Percentiles rank a stretch among this genome's conserved stretches.
These are phyloP conservation scores for Pelobates fuscus DNA, from an alignment of 2,113 vertebrate genomes.

Conservation along the genomic window DNA sequence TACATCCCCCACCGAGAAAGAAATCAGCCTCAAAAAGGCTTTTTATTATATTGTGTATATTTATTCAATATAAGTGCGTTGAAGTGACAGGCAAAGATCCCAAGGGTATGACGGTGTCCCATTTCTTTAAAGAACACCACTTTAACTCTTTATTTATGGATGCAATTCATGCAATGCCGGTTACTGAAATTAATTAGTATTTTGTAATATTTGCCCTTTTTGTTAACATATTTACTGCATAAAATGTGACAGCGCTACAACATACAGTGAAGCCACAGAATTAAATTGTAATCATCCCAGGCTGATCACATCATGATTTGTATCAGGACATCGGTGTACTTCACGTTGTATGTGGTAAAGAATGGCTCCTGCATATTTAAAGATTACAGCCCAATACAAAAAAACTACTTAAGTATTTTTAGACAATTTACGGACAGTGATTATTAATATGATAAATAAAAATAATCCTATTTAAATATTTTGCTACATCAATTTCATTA, in stretches of 20 bases:
- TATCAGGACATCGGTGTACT: no score
- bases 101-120: conserved; percentile 32
- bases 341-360: no score
- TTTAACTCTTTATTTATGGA: conserved; percentile 14
- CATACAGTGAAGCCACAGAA: background rate
- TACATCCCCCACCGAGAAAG: conserved; percentile 46
- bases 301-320: no score
- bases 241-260: background rate
- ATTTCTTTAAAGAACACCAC: conserved; percentile 20
- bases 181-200: background rate
- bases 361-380: no score
- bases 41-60: conserved; percentile 50
- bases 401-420: no score
- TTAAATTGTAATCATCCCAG: no score
- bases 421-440: no score
- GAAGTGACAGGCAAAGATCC: conserved; percentile 40
- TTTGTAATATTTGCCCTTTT: background rate
- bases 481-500: no score
- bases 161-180: background rate
- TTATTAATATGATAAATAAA: no score
- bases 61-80: conserved; percentile 49
- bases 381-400: no score
- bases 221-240: background rate
- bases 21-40: conserved; percentile 49
- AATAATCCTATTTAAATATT: no score